Evolutionary conservation across 2,888 invertebrate species (phyloP).

Genomic region (Pammene fasciana): DNA sequence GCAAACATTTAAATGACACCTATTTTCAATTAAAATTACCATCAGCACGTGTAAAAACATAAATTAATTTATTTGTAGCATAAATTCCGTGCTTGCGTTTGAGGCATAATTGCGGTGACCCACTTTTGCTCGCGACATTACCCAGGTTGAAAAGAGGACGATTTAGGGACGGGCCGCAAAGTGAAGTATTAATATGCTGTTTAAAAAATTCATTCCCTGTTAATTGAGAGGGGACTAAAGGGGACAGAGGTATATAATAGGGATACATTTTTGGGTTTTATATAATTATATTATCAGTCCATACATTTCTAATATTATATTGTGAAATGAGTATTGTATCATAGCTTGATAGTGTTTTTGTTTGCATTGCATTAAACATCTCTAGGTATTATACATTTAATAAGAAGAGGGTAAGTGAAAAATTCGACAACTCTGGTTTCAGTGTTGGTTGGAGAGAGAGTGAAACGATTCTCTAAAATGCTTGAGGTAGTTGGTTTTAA

Average conservation of each 20-base stretch:
- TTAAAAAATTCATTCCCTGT: constrained; percentile 49
- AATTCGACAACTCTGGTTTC: too few relatives aligned
- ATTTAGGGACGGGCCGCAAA: constrained; percentile 47
- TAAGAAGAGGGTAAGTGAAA: too few relatives aligned
- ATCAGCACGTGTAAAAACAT: constrained; percentile 45
- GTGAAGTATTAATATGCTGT: constrained; percentile 50
- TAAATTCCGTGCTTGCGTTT: constrained; percentile 62
- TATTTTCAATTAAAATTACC: constrained; percentile 13
- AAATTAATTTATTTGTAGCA: constrained; percentile 67
- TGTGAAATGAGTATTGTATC: too few relatives aligned
- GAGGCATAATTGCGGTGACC: constrained; percentile 70
- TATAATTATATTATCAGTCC: too few relatives aligned
- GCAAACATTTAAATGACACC: neutral
- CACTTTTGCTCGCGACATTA: constrained; percentile 58
- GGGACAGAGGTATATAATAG: constrained; percentile 24
- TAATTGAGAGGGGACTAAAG: constrained; percentile 47
- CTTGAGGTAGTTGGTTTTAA: too few relatives aligned
- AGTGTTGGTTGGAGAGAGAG: too few relatives aligned
- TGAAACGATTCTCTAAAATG: too few relatives aligned
- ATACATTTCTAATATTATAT: too few relatives aligned
- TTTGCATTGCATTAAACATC: too few relatives aligned
- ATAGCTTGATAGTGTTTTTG: too few relatives aligned
- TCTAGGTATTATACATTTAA: too few relatives aligned
- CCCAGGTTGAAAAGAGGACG: constrained; percentile 47
- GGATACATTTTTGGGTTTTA: neutral